phyloP scores from a whole-genome alignment of 2,797 vertebrate genomes.

The Zonotrichia albicollis region DNA sequence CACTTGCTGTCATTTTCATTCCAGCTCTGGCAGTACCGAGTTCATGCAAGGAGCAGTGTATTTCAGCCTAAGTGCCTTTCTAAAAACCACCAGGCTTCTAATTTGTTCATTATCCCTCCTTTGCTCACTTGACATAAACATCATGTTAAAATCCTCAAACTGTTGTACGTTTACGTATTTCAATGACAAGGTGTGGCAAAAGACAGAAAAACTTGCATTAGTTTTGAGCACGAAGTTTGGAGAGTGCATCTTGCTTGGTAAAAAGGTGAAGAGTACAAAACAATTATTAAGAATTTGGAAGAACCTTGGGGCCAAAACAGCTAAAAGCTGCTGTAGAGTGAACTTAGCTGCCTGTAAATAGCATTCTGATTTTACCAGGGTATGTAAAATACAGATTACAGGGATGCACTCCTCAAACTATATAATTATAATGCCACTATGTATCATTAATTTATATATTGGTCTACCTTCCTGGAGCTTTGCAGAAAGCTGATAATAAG shows the following conservation, averaged over 20 bases:
- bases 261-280: neutral
- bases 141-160: neutral
- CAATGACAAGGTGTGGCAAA: neutral
- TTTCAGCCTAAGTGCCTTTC: neutral
- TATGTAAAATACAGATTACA: neutral
- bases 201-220: neutral
- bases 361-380: neutral
- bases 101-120: neutral
- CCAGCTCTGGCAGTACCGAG: neutral
- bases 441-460: neutral
- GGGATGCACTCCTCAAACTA: neutral
- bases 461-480: neutral
- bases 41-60: neutral
- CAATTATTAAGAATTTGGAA: neutral
- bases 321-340: neutral
- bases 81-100: neutral
- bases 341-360: neutral
- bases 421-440: accelerated
- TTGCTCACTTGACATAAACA: neutral
- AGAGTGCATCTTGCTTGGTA: neutral
- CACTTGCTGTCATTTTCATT: neutral
- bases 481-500: neutral
- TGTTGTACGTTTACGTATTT: neutral
- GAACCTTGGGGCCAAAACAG: neutral
- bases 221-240: neutral